A percentile compares a stretch with the other conserved stretches of the same genome.
phyloP scores from a whole-genome alignment of 2,113 vertebrate species.

The Petaurus breviceps region DNA sequence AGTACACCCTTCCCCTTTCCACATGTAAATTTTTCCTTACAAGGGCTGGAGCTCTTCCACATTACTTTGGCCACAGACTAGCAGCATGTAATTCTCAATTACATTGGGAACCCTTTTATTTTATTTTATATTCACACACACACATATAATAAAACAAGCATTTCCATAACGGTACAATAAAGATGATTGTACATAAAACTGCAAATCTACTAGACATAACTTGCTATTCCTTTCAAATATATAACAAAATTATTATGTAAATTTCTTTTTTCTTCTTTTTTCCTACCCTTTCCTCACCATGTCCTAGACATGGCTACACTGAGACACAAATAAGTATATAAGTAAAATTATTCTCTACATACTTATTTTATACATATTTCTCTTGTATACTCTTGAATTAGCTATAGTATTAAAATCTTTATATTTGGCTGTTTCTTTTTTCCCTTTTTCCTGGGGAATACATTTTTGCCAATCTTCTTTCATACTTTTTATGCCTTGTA shows the following conservation, averaged over 20 bases:
- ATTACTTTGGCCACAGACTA: neutral
- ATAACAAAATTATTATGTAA: neutral
- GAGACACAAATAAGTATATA: neutral
- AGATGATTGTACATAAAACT: neutral
- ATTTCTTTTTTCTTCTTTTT: neutral
- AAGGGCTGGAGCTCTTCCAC: neutral
- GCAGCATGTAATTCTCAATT: neutral
- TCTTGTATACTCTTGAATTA: conserved; percentile 73
- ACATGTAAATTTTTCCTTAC: neutral
- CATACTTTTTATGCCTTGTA: conserved; percentile 86
- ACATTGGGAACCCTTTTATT: neutral
- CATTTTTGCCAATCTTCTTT: conserved; percentile 87
- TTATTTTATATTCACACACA: neutral
- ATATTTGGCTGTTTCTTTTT: conserved; percentile 64
- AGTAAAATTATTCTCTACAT: neutral
- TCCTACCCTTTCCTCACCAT: neutral
- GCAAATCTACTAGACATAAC: neutral
- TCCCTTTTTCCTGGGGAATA: conserved; percentile 76
- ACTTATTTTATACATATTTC: conserved; percentile 37
- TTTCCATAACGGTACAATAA: neutral
- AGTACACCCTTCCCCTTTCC: neutral
- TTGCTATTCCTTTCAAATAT: neutral
- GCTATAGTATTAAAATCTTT: conserved; percentile 76
- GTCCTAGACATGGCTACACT: neutral
- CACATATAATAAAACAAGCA: neutral